phyloP scores from a whole-genome alignment of 2,888 invertebrate genomes.

The Hofmannophila pseudospretella region DNA sequence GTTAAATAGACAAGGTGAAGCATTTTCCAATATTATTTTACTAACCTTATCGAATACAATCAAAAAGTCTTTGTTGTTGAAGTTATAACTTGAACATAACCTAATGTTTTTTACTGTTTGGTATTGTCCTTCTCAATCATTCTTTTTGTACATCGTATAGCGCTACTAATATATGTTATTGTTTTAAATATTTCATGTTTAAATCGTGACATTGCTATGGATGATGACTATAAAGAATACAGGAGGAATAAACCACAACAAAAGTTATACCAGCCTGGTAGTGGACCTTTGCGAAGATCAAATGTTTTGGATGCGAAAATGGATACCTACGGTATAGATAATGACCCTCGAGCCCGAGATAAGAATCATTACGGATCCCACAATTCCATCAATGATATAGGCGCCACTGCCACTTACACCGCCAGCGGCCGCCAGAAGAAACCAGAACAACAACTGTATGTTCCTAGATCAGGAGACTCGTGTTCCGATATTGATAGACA shows the following conservation, averaged over 20 bases:
- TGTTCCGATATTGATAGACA: conserved; percentile 51
- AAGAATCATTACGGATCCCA: conserved; percentile 59
- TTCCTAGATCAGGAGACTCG: conserved; percentile 55
- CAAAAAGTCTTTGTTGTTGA: conserved; percentile 19
- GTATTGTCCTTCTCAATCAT: conserved; percentile 13
- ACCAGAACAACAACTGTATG: conserved; percentile 67
- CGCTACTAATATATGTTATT: conserved; percentile 28
- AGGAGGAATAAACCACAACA: conserved; percentile 83
- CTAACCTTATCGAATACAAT: conserved; percentile 1
- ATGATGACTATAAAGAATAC: conserved; percentile 74
- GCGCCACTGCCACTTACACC: conserved; percentile 34
- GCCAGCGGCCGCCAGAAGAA: conserved; percentile 52
- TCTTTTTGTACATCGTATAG: conserved; percentile 10
- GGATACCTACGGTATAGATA: conserved; percentile 61
- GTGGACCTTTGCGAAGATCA: conserved; percentile 84
- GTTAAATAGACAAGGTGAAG: conserved; percentile 14
- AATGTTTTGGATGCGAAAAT: conserved; percentile 78
- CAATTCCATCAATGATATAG: conserved; percentile 55
- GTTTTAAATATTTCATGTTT: conserved; percentile 34
- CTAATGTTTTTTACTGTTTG: conserved; percentile 30
- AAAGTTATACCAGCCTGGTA: conserved; percentile 86
- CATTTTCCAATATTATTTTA: conserved; percentile 12
- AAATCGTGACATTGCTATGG: conserved; percentile 65
- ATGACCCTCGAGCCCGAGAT: conserved; percentile 42
- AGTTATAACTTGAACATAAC: conserved; percentile 49